Evolutionary conservation across 35 echinoderm and acorn worm species (phyloP).

Genomic region (Ptychodera flava): DNA sequence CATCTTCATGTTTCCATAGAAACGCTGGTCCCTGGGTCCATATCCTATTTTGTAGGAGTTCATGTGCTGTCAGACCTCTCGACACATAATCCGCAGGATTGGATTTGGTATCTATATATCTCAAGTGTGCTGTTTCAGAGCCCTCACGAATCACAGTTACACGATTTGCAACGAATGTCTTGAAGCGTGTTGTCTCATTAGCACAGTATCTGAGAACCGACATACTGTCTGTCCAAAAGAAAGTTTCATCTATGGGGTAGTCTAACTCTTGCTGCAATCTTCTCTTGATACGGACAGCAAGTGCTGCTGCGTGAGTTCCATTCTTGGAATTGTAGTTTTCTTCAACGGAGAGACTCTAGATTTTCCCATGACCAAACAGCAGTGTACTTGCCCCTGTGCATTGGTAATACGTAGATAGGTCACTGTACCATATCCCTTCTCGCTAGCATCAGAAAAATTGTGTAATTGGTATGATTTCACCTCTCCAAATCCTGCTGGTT

Average conservation of each 20-base stretch:
- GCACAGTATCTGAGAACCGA: slow-evolving; percentile 25
- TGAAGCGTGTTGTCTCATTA: slow-evolving; percentile 38
- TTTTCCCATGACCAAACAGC: slow-evolving; percentile 20
- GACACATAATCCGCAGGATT: slow-evolving; percentile 39
- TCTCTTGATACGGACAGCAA: too few species aligned
- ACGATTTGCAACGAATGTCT: slow-evolving; percentile 44
- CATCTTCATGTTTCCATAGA: too few species aligned
- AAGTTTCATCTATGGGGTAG: too few species aligned
- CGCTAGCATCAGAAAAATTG: slow-evolving; percentile 67
- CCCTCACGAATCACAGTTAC: slow-evolving; percentile 14
- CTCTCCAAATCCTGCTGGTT: slow-evolving; percentile 37
- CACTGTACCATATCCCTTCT: slow-evolving; percentile 50
- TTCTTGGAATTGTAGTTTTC: slow-evolving; percentile 30
- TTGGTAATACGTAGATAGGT: slow-evolving; percentile 36
- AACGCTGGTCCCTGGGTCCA: background rate
- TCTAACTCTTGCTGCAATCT: too few species aligned
- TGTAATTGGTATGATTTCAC: slow-evolving; percentile 37
- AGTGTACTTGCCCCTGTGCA: slow-evolving; percentile 9
- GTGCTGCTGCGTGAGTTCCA: slow-evolving; percentile 43
- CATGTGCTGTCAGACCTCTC: too few species aligned
- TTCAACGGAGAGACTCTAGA: slow-evolving; percentile 43
- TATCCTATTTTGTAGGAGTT: background rate
- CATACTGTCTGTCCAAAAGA: slow-evolving; percentile 38
- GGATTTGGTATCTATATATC: slow-evolving; percentile 9
- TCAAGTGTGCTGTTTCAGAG: slow-evolving; percentile 11